phyloP scores from a whole-genome alignment of 1,140 invertebrate species.

The Cydia splendana region DNA sequence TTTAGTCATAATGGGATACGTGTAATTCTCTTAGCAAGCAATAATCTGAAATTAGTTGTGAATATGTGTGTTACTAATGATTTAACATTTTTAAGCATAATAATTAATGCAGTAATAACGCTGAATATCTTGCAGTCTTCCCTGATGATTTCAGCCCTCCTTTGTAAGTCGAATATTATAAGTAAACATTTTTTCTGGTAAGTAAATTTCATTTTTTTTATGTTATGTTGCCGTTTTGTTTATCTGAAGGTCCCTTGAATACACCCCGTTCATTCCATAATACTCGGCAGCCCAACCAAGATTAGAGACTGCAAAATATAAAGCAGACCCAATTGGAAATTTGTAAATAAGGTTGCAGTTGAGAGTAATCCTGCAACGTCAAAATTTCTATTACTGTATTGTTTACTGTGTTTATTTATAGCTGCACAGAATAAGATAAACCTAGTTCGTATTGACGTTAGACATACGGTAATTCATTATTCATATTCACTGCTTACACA shows the following conservation, averaged over 20 bases:
- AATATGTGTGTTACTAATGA: slow-evolving; percentile 41
- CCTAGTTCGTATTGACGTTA: slow-evolving; percentile 28
- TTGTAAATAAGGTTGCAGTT: slow-evolving; percentile 66
- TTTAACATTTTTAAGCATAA: slow-evolving; percentile 43
- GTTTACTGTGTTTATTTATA: slow-evolving; percentile 48
- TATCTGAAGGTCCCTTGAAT: not conserved
- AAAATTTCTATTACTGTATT: slow-evolving; percentile 62
- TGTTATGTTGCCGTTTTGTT: not conserved
- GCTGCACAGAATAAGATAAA: slow-evolving; percentile 29
- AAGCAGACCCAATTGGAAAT: slow-evolving; percentile 42
- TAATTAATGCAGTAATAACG: slow-evolving; percentile 55
- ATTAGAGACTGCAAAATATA: slow-evolving; percentile 46
- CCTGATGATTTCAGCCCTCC: not conserved
- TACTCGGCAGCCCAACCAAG: not conserved
- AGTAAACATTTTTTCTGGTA: not conserved
- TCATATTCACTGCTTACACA: slow-evolving; percentile 7
- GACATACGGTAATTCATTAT: slow-evolving; percentile 8
- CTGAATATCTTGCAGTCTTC: slow-evolving; percentile 51
- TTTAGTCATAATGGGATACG: slow-evolving; percentile 25
- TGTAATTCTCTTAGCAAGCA: slow-evolving; percentile 48
- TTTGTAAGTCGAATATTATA: not conserved
- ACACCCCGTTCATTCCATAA: not conserved
- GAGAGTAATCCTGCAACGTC: slow-evolving; percentile 53
- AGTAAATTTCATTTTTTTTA: not conserved
- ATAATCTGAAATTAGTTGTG: slow-evolving; percentile 49